Percentiles rank a stretch among this genome's conserved stretches.
phyloP scores from a whole-genome alignment of 2,888 invertebrate genomes.

The Marasmarcha lunaedactyla region DNA sequence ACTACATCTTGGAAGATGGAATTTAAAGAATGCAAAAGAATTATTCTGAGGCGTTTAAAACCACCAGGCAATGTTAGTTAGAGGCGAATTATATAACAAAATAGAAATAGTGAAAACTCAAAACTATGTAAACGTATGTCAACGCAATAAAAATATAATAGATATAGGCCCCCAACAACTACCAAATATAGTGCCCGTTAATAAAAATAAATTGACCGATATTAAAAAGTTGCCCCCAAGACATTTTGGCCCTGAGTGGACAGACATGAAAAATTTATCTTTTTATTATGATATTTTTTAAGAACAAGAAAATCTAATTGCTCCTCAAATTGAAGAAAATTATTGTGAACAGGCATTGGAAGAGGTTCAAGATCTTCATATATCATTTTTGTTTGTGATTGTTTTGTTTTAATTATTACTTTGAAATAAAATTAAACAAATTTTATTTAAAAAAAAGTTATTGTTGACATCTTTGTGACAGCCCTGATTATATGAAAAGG shows the following conservation, averaged over 20 bases:
- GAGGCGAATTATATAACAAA: neutral
- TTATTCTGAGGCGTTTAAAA: neutral
- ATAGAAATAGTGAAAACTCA: no score
- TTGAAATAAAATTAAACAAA: neutral
- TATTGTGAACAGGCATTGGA: slow-evolving; percentile 1
- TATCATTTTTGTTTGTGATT: neutral
- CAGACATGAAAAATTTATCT: neutral
- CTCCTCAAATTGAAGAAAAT: neutral
- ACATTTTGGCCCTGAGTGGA: slow-evolving; percentile 2
- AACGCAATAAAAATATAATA: no score
- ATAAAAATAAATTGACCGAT: slow-evolving; percentile 1
- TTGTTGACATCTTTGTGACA: neutral
- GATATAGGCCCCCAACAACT: neutral
- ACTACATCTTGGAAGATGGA: slow-evolving; percentile 1
- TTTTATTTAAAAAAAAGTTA: neutral
- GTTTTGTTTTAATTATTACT: no score
- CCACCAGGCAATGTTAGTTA: slow-evolving; percentile 1
- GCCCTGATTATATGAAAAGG: slow-evolving; percentile 1
- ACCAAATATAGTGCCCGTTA: slow-evolving; percentile 1
- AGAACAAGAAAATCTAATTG: no score
- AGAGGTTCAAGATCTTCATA: slow-evolving; percentile 1
- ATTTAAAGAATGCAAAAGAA: slow-evolving; percentile 2
- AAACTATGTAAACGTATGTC: no score
- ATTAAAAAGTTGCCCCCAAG: neutral
- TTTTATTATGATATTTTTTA: neutral